These are phyloP conservation scores for Falco punctatus DNA, from an alignment of 2,113 vertebrate species.

Conservation along the genomic window DNA sequence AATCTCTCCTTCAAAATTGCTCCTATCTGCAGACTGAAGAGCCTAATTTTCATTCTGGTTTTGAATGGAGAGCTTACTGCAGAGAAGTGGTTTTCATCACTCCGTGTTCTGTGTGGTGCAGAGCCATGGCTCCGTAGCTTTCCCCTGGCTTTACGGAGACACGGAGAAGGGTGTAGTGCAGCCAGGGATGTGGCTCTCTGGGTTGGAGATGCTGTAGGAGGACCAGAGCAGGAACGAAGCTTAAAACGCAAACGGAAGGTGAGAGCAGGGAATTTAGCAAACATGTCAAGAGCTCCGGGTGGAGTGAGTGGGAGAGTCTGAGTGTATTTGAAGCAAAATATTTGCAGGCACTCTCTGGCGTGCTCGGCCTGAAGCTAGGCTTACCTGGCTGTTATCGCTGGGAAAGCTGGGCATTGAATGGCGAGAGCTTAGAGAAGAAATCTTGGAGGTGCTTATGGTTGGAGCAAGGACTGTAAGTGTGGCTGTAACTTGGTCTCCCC, in stretches of 20 bases:
- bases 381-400: neutral
- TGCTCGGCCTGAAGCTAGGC: neutral
- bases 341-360: neutral
- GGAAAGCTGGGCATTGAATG: neutral
- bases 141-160: neutral
- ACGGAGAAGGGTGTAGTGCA: accelerated
- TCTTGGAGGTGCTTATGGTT: neutral
- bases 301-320: neutral
- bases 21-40: neutral
- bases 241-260: neutral
- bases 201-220: neutral
- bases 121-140: neutral
- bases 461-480: neutral
- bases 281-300: neutral
- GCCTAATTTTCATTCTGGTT: constrained; percentile 12
- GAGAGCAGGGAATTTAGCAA: neutral
- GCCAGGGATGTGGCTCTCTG: neutral
- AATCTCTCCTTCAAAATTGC: constrained; percentile 9
- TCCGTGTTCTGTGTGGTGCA: neutral
- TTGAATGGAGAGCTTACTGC: neutral
- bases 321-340: neutral
- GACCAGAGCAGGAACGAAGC: neutral
- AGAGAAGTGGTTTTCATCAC: neutral
- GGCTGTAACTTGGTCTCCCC: neutral
- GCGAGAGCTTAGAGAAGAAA: neutral